Evolutionary conservation across 2,888 invertebrate genomes (phyloP), one percentile per base, ranked within the genome.

Genomic region (Leptura quadrifasciata): DNA sequence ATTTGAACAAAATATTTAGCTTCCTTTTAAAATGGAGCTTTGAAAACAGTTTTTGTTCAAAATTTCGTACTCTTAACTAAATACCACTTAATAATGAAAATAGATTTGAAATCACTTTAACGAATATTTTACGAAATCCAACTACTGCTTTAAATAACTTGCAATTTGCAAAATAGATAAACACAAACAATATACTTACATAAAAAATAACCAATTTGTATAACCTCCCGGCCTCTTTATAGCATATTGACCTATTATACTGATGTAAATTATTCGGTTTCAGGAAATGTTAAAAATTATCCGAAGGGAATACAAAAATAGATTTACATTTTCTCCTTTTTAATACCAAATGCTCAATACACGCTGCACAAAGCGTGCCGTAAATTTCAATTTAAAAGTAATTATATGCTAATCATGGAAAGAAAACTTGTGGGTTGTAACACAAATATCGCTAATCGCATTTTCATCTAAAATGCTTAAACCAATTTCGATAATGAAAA

Each of bases 301-400:
- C 0, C 9, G 18, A 18, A 57, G 20, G 57, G 20, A 0, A 21
- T 10, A 57, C 57, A 57, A 57, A 57, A 57, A 57, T 57, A 57
- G 57, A 57, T 57, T 57, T 12, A 57, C 2, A 57, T 20, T 57
- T 57, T 57, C 57, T 20, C 10, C 57, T 57, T 20, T 57, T 57
- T 47, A 18, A 20, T 57, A 20, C 57, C 20, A 1, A 20, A 21
- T 57, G 57, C 9, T 18, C 20, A 18, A 57, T 57, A 20, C 20
- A 65, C 24, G 39, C 24, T 47, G 15, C 20, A 31, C n/a, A 39
- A 35, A 64, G 39, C 63, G 12, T 18, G 63, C 21, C 52, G 52
- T 65, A 65, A 52, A 65, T 47, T 65, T 47, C 65, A 65, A 65
- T 65, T 65, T 65, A 47, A 54, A 65, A 24, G 47, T 52, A 65